Conservation (phyloP, 2,113 vertebrate species). For the Malurus cyaneus region DNA sequence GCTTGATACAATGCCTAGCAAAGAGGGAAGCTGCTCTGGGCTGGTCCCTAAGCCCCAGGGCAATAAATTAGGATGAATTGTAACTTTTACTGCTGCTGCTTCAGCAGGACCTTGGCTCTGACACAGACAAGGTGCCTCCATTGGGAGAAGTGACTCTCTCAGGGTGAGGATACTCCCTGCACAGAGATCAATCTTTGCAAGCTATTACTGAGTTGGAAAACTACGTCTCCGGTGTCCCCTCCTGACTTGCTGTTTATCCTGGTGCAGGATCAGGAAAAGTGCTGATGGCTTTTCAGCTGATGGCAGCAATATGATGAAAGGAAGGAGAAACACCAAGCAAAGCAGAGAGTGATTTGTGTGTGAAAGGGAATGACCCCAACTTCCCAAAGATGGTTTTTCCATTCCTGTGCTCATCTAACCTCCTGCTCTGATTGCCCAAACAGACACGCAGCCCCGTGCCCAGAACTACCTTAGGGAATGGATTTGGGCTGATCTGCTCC, state of each 20-base stretch:
- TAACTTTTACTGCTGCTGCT: conserved; percentile 5
- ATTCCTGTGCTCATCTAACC: neutral
- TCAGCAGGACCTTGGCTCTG: conserved; percentile 4
- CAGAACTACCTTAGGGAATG: neutral
- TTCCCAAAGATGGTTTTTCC: conserved; percentile 5
- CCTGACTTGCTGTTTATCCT: neutral
- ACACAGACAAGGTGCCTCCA: neutral
- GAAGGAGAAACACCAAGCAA: neutral
- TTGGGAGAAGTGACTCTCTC: neutral
- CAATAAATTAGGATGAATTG: conserved; percentile 30
- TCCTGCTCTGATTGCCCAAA: neutral
- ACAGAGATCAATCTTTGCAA: neutral
- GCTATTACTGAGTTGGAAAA: neutral
- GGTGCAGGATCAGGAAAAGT: neutral
- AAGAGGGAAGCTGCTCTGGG: neutral
- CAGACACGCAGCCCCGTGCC: neutral
- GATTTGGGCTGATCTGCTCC: neutral
- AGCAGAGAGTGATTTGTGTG: neutral
- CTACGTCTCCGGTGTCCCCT: neutral
- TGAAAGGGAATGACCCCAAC: neutral
- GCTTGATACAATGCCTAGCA: neutral
- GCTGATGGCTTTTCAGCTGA: neutral
- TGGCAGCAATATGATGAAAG: neutral
- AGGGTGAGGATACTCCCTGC: neutral
- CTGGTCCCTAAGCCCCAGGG: neutral